These are phyloP conservation scores for Xerus rutilus DNA, from an alignment of 2,797 vertebrate genomes.

Conservation along the genomic window DNA sequence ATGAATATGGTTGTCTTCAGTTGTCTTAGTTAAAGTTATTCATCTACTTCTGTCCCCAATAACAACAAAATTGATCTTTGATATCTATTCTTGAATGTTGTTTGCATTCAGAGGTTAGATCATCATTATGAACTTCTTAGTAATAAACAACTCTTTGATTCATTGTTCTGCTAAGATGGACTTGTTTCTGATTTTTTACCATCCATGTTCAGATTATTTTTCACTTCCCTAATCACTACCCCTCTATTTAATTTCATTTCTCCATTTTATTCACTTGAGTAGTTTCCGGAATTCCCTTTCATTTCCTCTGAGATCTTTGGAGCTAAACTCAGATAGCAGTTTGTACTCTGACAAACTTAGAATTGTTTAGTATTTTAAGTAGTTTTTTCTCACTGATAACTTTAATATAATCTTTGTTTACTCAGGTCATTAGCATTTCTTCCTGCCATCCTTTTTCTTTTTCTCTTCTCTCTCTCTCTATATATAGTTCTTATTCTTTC, in stretches of 20 bases:
- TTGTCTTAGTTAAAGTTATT: neutral
- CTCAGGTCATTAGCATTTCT: constrained; percentile 1
- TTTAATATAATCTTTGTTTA: neutral
- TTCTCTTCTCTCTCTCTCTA: too few species aligned
- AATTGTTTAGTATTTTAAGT: constrained; percentile 12
- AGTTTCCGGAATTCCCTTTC: constrained; percentile 27
- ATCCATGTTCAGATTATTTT: constrained; percentile 20
- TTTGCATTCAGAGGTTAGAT: constrained; percentile 30
- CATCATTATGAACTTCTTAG: neutral
- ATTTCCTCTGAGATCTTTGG: constrained; percentile 36
- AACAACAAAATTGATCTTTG: neutral
- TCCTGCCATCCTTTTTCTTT: neutral
- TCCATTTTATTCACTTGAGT: constrained; percentile 22
- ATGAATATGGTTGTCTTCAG: neutral
- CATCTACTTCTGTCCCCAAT: neutral
- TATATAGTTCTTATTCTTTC: constrained; percentile 38
- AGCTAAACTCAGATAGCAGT: constrained; percentile 34
- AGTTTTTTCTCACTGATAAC: constrained; percentile 13
- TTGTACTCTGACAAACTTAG: neutral
- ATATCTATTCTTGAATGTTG: constrained; percentile 26
- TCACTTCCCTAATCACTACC: constrained; percentile 41
- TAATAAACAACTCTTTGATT: neutral
- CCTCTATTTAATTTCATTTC: constrained; percentile 33
- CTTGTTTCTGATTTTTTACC: constrained; percentile 30
- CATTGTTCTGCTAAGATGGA: neutral